Conservation (phyloP, 2,888 invertebrate species). For the Crioceris asparagi region DNA sequence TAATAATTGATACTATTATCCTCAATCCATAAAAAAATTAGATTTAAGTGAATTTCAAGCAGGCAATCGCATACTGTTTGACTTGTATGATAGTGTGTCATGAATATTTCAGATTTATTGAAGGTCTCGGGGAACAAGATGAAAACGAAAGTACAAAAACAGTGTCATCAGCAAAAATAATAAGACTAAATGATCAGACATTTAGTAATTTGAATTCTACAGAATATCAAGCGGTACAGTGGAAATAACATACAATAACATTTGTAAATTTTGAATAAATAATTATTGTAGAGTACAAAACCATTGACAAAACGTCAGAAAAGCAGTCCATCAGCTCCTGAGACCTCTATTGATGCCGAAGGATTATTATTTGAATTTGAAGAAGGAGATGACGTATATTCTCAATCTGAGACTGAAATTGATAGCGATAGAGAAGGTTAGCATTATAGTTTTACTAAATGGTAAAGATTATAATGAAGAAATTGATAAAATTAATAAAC, state of each 20-base stretch:
- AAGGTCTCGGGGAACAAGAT: constrained; percentile 10
- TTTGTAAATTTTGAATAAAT: too few species aligned
- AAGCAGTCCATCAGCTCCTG: constrained; percentile 18
- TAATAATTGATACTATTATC: too few species aligned
- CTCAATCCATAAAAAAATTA: too few species aligned
- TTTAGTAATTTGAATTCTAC: too few species aligned
- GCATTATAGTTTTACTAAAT: constrained; percentile 9
- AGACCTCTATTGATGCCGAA: constrained; percentile 46
- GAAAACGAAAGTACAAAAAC: constrained; percentile 17
- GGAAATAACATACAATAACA: too few species aligned
- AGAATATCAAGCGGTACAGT: too few species aligned
- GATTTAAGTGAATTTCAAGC: too few species aligned
- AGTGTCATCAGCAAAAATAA: too few species aligned
- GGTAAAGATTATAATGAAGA: neutral
- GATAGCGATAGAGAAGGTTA: constrained; percentile 58
- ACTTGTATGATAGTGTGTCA: neutral
- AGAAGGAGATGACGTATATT: constrained; percentile 48
- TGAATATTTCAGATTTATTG: constrained; percentile 7
- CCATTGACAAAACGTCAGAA: constrained; percentile 26
- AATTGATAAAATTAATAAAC: neutral
- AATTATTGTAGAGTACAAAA: constrained; percentile 9
- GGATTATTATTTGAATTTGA: constrained; percentile 69
- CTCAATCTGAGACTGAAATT: constrained; percentile 52
- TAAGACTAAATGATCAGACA: constrained; percentile 3
- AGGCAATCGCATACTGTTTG: too few species aligned